Base-by-base conservation (phyloP, 2,888 invertebrate genomes). In the Antheraea yamamai region DNA sequence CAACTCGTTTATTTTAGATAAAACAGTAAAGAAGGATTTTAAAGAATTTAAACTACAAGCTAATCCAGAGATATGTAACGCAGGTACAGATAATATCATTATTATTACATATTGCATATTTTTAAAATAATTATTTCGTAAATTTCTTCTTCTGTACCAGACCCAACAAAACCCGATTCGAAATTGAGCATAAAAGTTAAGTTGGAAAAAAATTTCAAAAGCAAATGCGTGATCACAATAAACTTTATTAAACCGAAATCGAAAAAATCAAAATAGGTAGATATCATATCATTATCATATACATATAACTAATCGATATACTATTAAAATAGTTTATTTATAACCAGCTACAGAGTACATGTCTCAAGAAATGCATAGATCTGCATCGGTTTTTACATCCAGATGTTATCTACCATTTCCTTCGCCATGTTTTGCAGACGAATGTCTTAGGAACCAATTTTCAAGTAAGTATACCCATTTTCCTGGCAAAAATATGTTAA, bases 161-260 rank as follows among this genome's bases (percentile, higher is more conserved):
- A 79, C 77, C 77, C 79, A 76, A 81, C 81, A 81, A 87, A 82
- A 79, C 80, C 79, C 73, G 83, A 82, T 77, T 89, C 90, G 77
- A 91, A 89, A 86, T 87, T 89, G 82, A 86, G 85, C 85, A 85
- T 91, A 66, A 82, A 88, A 78, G 81, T 92, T 82, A 90, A 89
- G 81, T 81, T 91, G 88, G 88, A 89, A 78, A 85, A 81, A 81
- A 82, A 80, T 78, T 78, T 78, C 81, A 86, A 85, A 82, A 86
- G 82, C 82, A 88, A 87, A 83, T 90, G 85, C 81, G 81, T 86
- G 76, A 85, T 91, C 79, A 87, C 86, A 47, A 89, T 91, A 79
- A 87, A 87, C 78, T 84, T 89, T 82, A 85, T 83, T 74, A 87
- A 85, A 78, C 80, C 87, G 83, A 87, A 85, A 82, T 75, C 74